These are phyloP conservation scores for Dreissena polymorpha DNA, from an alignment of 1,140 invertebrate genomes.

Conservation along the genomic window DNA sequence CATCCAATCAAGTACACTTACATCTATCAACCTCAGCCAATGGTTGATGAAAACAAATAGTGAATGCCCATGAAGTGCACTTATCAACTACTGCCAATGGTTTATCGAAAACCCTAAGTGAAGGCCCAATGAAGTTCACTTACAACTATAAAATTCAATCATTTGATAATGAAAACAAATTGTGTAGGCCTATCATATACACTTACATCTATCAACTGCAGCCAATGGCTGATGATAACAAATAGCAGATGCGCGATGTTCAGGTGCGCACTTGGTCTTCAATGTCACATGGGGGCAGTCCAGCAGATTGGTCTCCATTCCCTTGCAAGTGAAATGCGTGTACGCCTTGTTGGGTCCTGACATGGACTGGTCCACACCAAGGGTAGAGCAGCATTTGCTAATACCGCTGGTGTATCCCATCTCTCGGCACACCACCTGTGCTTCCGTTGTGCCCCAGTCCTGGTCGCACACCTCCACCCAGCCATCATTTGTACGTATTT, in stretches of 20 bases:
- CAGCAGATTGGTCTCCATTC: slow-evolving; percentile 56
- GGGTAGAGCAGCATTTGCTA: slow-evolving; percentile 57
- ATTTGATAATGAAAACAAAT: too few relatives aligned
- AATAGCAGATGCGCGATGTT: slow-evolving; percentile 62
- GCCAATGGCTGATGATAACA: slow-evolving; percentile 59
- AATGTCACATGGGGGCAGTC: slow-evolving; percentile 47
- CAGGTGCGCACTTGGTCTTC: slow-evolving; percentile 53
- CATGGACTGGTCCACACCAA: slow-evolving; percentile 55
- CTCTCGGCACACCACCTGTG: slow-evolving; percentile 63
- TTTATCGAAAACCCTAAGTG: too few relatives aligned
- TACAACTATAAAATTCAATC: too few relatives aligned
- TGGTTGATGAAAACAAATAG: slow-evolving; percentile 62
- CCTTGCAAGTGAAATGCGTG: slow-evolving; percentile 57
- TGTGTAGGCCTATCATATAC: background rate
- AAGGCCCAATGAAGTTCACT: slow-evolving; percentile 18
- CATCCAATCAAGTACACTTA: slow-evolving; percentile 26
- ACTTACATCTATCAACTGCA: slow-evolving; percentile 56
- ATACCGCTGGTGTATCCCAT: slow-evolving; percentile 60
- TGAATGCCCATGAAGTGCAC: slow-evolving; percentile 51
- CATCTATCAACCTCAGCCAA: slow-evolving; percentile 50
- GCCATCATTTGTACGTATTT: slow-evolving; percentile 57
- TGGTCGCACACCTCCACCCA: slow-evolving; percentile 70
- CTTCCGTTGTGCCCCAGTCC: slow-evolving; percentile 65
- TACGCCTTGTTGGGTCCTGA: slow-evolving; percentile 51
- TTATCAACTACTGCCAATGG: too few relatives aligned